These are phyloP conservation scores for Trachops cirrhosus DNA, from an alignment of 2,797 vertebrate species.

Conservation along the genomic window DNA sequence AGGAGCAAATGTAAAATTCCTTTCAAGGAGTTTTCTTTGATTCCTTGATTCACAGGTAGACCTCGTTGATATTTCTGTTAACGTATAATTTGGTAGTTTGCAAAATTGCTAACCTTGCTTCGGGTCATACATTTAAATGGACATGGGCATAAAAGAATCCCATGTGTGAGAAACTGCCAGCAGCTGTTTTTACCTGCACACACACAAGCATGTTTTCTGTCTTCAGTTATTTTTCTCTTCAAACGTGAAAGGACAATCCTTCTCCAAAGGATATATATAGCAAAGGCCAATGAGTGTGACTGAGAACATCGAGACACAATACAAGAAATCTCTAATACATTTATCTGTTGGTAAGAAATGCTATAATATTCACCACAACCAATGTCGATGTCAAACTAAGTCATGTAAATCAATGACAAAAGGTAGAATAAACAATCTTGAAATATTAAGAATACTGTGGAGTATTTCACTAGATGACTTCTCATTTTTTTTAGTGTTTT, in stretches of 20 bases:
- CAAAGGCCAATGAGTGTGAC: neutral
- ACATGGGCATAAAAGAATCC: fast-evolving
- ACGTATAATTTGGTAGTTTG: neutral
- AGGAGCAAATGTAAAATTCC: neutral
- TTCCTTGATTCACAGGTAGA: neutral
- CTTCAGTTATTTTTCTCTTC: neutral
- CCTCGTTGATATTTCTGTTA: neutral
- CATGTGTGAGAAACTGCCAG: neutral
- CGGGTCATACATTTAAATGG: neutral
- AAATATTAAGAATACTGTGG: neutral
- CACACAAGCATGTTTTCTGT: neutral
- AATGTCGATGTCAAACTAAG: neutral
- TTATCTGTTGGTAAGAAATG: neutral
- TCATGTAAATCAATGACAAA: neutral
- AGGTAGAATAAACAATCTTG: neutral
- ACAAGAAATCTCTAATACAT: neutral
- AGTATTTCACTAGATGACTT: neutral
- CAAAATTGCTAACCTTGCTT: neutral
- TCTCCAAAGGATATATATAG: neutral
- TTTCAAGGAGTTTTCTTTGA: neutral
- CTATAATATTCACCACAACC: neutral
- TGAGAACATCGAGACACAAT: neutral
- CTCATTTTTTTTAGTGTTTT: neutral
- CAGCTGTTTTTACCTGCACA: neutral
- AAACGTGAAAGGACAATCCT: neutral